Evolutionary conservation across 2,888 invertebrate species (phyloP), one percentile per base, ranked within the genome.

Genomic region (Lamellibrachia columna): DNA sequence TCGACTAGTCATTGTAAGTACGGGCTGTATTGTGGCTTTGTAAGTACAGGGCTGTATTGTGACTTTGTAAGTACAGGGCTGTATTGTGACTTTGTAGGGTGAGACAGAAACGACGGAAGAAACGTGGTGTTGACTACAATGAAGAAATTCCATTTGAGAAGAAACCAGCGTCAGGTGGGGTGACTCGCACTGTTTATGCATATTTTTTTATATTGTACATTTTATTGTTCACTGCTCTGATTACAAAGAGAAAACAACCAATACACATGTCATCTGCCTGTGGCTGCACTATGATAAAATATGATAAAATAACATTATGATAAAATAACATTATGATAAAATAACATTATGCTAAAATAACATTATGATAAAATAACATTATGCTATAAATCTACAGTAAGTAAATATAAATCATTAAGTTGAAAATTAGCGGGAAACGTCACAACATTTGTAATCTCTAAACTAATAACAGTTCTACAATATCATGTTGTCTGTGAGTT

Each of bases 91-190:
- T 75, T 75, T 75, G 75, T 22, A 75, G 75, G n/a, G 95, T 96
- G n/a, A 95, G 95, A 93, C 95, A 95, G 93, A 96, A 96, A 93
- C 94, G 95, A 28, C 95, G 95, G 93, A 96, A 95, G 93, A 97
- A 98, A 96, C 98, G 99, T 15, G 98, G 99, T 0, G 98, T 99
- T 6, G 99, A 99, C 96, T 99, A 99, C 97, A 99, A 99, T 96
- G 97, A 98, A 0, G 99, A 99, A 97, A 98, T 99, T 95, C 99
- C 99, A 0, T 99, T 99, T 96, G 99, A 99, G 96, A 99, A 99
- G 97, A 97, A 97, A 90, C 99, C 99, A 0, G 98, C 99, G 0
- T 95, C 98, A 15, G 96, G 96, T 95, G 93, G 75, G 93, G 52
- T 40, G 9, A 15, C 15, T 52, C 7, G 4, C 40, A 22, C 90